Evolutionary conservation across 2,888 invertebrate species (phyloP), one percentile per base, ranked within the genome.

Genomic region (Epistrophe grossulariae): DNA sequence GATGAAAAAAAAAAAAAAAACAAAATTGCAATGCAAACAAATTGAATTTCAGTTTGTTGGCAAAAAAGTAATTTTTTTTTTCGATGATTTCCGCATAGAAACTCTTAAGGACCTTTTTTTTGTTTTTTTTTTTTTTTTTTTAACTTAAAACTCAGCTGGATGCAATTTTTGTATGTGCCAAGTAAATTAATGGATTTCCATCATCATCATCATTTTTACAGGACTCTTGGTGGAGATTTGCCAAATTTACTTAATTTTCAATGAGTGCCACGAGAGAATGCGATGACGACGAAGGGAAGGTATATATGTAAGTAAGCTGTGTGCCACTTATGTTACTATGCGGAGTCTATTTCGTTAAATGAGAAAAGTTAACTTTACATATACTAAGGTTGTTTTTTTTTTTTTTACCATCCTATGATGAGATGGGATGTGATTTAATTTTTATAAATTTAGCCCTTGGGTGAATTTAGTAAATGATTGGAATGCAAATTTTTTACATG

Each of bases 1-100:
- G 28, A 81, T 35, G 35, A 40, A 10, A 48, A 45, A 31, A 48
- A 24, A 24, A 24, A 48, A 50, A 66, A 17, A 48, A 4, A 66
- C 4, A 13, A 35, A 68, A 50, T 50, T 50, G 72, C 77, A 60
- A 59, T 68, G 66, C 77, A 60, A 76, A 79, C 79, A 76, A 79
- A 76, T 84, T 84, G 80, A 80, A 80, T 79, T 84, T 77, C 80
- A 72, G 64, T 80, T 55, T 76, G 43, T 64, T 79, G 52, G 50
- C 19, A 38, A 48, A 60, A 59, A 57, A 7, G 24, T 70, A 52
- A 15, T 64, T 50, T 70, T 38, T 17, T 31, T 72, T 48, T 1
- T 35, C 59, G 40, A 45, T 57, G n/a, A 43, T 68, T 24, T 62
- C 13, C 24, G 24, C 8, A 15, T 17, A n/a, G 48, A 35, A 31